phyloP scores from a whole-genome alignment of 2,113 vertebrate genomes.

The Pycnonotus jocosus region DNA sequence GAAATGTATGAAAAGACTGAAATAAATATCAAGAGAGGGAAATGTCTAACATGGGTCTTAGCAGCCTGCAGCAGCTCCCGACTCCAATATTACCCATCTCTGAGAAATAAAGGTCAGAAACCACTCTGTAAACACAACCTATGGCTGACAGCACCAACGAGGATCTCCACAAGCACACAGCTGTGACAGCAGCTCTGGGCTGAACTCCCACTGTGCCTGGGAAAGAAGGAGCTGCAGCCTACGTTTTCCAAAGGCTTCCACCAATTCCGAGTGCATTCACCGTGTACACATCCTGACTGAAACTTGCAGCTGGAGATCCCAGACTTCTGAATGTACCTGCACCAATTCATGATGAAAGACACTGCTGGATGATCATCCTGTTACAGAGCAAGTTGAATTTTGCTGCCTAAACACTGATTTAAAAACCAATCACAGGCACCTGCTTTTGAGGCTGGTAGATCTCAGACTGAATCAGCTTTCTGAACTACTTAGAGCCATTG shows the following conservation, averaged over 20 bases:
- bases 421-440: neutral
- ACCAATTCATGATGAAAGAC: neutral
- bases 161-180: neutral
- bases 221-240: neutral
- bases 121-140: neutral
- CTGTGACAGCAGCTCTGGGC: neutral
- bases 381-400: neutral
- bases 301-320: neutral
- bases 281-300: neutral
- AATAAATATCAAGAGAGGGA: neutral
- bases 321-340: neutral
- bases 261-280: fast-evolving
- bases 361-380: neutral
- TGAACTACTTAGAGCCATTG: neutral
- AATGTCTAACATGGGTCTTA: neutral
- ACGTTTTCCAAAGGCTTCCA: neutral
- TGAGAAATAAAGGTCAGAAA: neutral
- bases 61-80: neutral
- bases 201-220: neutral
- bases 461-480: neutral
- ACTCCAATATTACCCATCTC: neutral
- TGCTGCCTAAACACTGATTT: neutral
- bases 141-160: neutral
- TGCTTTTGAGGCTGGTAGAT: neutral
- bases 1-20: neutral